Evolutionary conservation across 2,797 vertebrate genomes (phyloP), one percentile per base, ranked within the genome.

Genomic region (Kryptopterus vitreolus): DNA sequence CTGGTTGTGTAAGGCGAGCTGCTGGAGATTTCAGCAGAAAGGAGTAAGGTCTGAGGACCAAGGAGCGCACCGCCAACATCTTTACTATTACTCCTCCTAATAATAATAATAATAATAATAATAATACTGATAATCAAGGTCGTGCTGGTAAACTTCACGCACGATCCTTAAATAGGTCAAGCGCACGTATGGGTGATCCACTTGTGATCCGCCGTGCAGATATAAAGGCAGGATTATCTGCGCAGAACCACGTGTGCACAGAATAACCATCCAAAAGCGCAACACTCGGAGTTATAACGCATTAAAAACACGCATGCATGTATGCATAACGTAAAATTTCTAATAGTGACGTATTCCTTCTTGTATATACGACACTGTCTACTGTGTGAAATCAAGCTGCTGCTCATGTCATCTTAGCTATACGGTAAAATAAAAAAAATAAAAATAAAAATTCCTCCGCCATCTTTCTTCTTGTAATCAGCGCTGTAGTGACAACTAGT

Each of bases 51-150:
- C 73, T 85, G 16, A 65, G 76, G 3, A 79, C n/a, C 43, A 82
- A 10, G 0, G 85, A 76, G 18, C 81, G 84, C 10, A 84, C 69
- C 18, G 79, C 50, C 12, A 88, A 83, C 88, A 82, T 82, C n/a
- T 20, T 77, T 43, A n/a, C n/a, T n/a, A n/a, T n/a, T n/a, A n/a
- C n/a, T n/a, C n/a, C n/a, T n/a, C n/a, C n/a, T n/a, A n/a, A n/a
- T 35, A 38, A 38, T 11, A 63, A 65, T 26, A 68, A 24, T 7
- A 57, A n/a, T n/a, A 20, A 55, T 55, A 6, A 22, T n/a, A 55
- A 55, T 9, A 58, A 58, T 58, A 66, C 24, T 38, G 43, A 38
- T n/a, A n/a, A 20, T 7, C 31, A 1, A 65, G 18, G 20, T 26
- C 29, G 61, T 63, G n/a, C 10, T 1, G 12, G 26, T 24, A 20